Conservation (phyloP, 2,113 vertebrate genomes). For the Xenopus borealis region DNA sequence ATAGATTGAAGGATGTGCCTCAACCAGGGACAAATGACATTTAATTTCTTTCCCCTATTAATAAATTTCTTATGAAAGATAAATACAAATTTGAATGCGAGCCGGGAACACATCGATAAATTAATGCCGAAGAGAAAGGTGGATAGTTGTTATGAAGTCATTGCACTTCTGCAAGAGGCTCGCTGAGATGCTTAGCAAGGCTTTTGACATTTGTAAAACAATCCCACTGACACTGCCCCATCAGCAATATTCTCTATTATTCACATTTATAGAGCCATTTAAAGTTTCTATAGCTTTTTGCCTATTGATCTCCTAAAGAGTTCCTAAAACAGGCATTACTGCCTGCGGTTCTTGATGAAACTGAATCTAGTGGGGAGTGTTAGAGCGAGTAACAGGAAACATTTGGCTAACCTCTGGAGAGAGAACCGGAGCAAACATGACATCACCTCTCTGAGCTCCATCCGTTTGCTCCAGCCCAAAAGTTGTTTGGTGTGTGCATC, state of each 20-base stretch:
- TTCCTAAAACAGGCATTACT: slow-evolving; percentile 42
- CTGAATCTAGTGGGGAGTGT: slow-evolving; percentile 27
- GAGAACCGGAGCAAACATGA: slow-evolving; percentile 29
- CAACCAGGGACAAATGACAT: slow-evolving; percentile 2
- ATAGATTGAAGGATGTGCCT: slow-evolving; percentile 10
- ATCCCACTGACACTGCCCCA: slow-evolving; percentile 16
- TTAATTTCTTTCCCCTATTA: slow-evolving; percentile 25
- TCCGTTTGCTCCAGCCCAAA: slow-evolving; percentile 8
- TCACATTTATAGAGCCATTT: slow-evolving; percentile 45
- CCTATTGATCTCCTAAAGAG: slow-evolving; percentile 47
- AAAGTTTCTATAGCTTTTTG: slow-evolving; percentile 30
- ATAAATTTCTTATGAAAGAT: slow-evolving; percentile 30
- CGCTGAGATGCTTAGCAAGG: slow-evolving; percentile 34
- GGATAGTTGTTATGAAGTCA: slow-evolving; percentile 26
- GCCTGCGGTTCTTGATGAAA: slow-evolving; percentile 26
- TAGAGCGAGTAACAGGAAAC: slow-evolving; percentile 36
- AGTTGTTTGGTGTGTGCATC: not conserved
- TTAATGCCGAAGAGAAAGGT: slow-evolving; percentile 23
- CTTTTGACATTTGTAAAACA: slow-evolving; percentile 33
- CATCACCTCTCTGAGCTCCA: slow-evolving; percentile 45
- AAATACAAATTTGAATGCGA: slow-evolving; percentile 27
- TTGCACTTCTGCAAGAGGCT: slow-evolving; percentile 37
- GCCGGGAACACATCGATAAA: slow-evolving; percentile 36
- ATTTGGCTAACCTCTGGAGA: slow-evolving; percentile 41
- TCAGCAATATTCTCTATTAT: slow-evolving; percentile 24